A percentile compares a stretch with the other conserved stretches of the same genome.
These are phyloP conservation scores for Apamea monoglypha DNA, from an alignment of 2,888 invertebrate genomes.

Conservation along the genomic window DNA sequence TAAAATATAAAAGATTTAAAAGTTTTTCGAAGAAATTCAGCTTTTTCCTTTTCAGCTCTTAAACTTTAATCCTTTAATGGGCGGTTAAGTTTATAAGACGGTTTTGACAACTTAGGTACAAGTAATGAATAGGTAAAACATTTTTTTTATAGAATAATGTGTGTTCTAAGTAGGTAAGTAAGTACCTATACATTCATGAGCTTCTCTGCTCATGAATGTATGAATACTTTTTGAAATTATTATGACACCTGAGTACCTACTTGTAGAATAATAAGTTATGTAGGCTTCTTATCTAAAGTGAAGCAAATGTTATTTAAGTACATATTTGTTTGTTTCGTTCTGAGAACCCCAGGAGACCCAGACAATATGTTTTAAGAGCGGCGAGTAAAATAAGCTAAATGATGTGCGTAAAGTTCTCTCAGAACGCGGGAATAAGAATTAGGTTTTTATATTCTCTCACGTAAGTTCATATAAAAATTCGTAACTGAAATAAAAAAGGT, in stretches of 20 bases:
- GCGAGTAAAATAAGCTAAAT: not conserved
- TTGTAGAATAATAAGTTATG: not conserved
- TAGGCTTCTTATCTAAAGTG: not conserved
- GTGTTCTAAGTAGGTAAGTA: not conserved
- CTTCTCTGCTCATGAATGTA: conserved; percentile 25
- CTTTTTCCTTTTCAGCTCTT: not conserved
- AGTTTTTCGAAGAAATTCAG: conserved; percentile 12
- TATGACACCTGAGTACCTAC: conserved; percentile 8
- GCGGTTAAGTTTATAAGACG: not conserved
- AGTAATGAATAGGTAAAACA: not conserved
- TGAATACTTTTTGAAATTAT: conserved; percentile 39
- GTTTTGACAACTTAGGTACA: not conserved
- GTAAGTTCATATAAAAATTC: not conserved
- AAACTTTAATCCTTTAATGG: conserved; percentile 13
- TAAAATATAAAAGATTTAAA: conserved; percentile 27
- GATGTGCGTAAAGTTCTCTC: not conserved
- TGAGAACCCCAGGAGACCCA: conserved; percentile 1
- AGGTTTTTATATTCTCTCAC: conserved; percentile 3
- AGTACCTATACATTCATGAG: not conserved
- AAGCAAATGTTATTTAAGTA: not conserved
- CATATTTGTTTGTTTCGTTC: conserved; percentile 12
- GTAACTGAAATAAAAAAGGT: conserved; percentile 3
- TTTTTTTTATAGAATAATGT: not conserved
- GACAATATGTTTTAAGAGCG: conserved; percentile 11
- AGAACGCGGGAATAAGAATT: not conserved